phyloP scores from a whole-genome alignment of 2,113 vertebrate species.

The Lycaon pictus region DNA sequence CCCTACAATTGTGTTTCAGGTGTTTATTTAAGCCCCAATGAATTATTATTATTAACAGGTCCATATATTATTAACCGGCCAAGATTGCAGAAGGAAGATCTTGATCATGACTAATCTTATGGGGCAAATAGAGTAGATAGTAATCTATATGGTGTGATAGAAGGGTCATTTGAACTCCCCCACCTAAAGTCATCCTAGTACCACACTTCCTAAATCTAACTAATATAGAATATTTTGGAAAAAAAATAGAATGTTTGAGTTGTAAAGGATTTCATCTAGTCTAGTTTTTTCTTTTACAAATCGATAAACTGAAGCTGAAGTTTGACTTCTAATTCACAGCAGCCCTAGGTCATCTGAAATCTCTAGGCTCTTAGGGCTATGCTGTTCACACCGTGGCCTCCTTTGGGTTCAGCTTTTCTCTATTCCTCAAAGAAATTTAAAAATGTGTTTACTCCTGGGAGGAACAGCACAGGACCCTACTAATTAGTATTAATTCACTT shows the following conservation, averaged over 20 bases:
- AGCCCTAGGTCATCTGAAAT: background rate
- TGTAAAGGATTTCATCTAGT: background rate
- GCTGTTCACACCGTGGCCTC: background rate
- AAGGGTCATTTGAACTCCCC: background rate
- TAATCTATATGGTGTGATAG: background rate
- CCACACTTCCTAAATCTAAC: background rate
- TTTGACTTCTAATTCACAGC: background rate
- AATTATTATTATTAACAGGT: background rate
- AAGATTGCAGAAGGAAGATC: background rate
- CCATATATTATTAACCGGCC: background rate
- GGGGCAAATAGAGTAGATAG: background rate
- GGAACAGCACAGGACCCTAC: constrained; percentile 21
- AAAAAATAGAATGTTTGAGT: background rate
- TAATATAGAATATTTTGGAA: background rate
- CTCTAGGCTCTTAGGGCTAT: background rate
- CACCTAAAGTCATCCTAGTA: background rate
- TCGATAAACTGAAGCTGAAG: background rate
- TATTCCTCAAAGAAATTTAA: constrained; percentile 39
- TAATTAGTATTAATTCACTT: constrained; percentile 64
- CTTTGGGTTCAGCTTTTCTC: background rate
- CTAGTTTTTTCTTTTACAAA: background rate
- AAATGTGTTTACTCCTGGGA: constrained; percentile 62
- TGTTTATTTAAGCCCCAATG: background rate
- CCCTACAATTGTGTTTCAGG: background rate
- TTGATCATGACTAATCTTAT: background rate